Evolutionary conservation across 1,140 invertebrate species (phyloP).

Genomic region (Vanessa atalanta): DNA sequence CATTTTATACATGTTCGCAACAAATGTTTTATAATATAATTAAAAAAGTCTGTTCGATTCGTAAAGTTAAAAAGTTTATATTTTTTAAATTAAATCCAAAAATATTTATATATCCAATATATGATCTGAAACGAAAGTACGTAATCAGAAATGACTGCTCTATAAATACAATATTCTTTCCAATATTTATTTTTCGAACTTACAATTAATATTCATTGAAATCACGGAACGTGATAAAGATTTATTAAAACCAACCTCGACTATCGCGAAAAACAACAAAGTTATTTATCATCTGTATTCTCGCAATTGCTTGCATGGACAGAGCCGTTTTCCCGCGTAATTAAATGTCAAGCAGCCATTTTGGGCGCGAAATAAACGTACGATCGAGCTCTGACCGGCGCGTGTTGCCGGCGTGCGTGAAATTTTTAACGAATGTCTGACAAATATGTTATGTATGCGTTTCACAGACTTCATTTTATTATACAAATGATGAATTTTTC

Average conservation of each 20-base stretch:
- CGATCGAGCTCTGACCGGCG: constrained; percentile 32
- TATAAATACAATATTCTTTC: neutral
- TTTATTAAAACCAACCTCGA: constrained; percentile 17
- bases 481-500: neutral
- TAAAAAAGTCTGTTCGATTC: neutral
- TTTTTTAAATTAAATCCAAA: no score
- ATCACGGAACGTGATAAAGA: constrained; percentile 9
- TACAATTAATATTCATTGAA: constrained; percentile 15
- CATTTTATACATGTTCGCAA: neutral
- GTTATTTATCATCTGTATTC: constrained; percentile 31
- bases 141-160: neutral
- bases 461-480: neutral
- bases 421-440: constrained; percentile 35
- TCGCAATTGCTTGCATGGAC: constrained; percentile 24
- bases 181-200: constrained; percentile 1
- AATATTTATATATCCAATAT: no score
- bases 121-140: no score
- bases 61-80: no score
- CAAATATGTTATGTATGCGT: constrained; percentile 12
- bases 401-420: constrained; percentile 37
- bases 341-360: constrained; percentile 65
- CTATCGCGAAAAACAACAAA: constrained; percentile 24
- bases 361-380: constrained; percentile 46
- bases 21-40: no score
- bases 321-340: constrained; percentile 58